Evolutionary conservation across 2,113 vertebrate genomes (phyloP), one percentile per base, ranked within the genome.

Genomic region (Spheniscus mendiculus): DNA sequence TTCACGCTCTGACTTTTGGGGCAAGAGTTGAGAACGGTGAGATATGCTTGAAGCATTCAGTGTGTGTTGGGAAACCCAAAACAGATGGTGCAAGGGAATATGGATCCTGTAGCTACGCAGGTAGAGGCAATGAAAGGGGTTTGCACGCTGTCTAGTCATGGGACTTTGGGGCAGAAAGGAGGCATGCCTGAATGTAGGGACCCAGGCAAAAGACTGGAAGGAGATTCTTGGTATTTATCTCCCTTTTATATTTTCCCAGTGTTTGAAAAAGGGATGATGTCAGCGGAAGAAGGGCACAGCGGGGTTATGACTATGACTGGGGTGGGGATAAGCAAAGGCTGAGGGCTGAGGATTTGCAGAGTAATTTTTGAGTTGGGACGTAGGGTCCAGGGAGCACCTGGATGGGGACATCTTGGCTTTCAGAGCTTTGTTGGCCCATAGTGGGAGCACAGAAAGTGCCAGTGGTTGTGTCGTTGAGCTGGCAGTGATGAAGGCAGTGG

Each of bases 1-100:
- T 97, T 97, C 89, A 87, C 82, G 77, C 66, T 45, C 66, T 89
- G 87, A 79, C 93, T 94, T 95, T 79, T 87, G 84, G 94, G 91
- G 87, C 89, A 94, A 96, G 82, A 95, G 95, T 53, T 96, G 81
- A 79, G 91, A 78, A 72, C 3, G 16, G 84, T 87, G 87, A 83
- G 87, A 80, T 80, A 55, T 72, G 23, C 22, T 72, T 89, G 70
- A 72, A 92, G 53, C 16, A 61, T 66, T 85, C 55, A 29, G 26
- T 53, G 38, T 93, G 27, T 72, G 70, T 58, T 91, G 70, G 55
- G 62, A 89, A 87, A 88, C 74, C 34, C 32, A 73, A 92, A 97
- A 93, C 90, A 96, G 95, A 83, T 59, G 82, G 47, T 96, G 62
- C 55, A 95, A 77, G 36, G 55, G 23, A 91, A 86, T 73, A 62